Evolutionary conservation across 2,113 vertebrate genomes (phyloP).

Genomic region (Phalacrocorax aristotelis): DNA sequence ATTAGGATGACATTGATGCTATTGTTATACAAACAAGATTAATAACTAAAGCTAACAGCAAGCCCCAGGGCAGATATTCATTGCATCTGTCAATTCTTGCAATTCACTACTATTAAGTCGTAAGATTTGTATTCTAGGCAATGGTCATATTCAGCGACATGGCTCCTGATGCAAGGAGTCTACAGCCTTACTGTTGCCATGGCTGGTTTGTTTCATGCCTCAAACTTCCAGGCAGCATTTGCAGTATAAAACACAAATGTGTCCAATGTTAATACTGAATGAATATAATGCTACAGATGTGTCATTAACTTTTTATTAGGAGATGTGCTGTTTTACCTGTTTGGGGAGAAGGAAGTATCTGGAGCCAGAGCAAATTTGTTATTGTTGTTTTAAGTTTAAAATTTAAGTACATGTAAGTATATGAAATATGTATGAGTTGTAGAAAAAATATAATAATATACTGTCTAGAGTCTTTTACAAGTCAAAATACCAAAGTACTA

Average conservation of each 20-base stretch:
- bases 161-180: not conserved
- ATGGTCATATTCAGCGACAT: not conserved
- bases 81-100: constrained; percentile 24
- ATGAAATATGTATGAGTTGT: not conserved
- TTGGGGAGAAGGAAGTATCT: not conserved
- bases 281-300: not conserved
- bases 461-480: not conserved
- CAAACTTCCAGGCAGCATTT: not conserved
- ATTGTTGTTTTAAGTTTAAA: not conserved
- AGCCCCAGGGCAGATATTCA: constrained; percentile 14
- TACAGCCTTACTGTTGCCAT: not conserved
- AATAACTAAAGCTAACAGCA: constrained; percentile 37
- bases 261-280: not conserved
- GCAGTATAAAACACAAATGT: not conserved
- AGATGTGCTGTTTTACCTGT: not conserved
- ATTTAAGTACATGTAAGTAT: not conserved
- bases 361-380: not conserved
- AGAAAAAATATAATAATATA: not conserved
- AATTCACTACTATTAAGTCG: not conserved
- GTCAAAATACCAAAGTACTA: not conserved
- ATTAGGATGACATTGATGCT: constrained; percentile 6
- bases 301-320: constrained; percentile 7
- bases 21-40: constrained; percentile 50
- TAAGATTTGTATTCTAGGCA: constrained; percentile 21
- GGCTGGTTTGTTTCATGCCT: not conserved